Base-by-base conservation (phyloP, 2,113 vertebrate genomes). In the Euleptes europaea region DNA sequence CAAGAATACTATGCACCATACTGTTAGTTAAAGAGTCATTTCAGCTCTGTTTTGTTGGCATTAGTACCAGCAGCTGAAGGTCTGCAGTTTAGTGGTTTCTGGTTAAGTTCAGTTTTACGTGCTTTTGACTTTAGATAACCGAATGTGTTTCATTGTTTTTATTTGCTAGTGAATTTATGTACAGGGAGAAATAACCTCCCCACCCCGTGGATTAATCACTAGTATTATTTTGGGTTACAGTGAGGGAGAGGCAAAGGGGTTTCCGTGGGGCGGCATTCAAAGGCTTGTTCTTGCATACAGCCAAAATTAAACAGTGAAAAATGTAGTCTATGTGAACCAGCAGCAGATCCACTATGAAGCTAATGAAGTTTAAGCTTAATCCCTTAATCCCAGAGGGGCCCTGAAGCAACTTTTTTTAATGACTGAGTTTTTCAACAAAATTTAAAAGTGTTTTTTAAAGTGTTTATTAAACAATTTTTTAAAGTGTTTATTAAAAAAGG, bases 81-180 rank as follows among this genome's bases (percentile, higher is more conserved):
- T 49, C 3, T n/a, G 14, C 90, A 44, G 83, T 88, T 2, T 23
- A 4, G 0, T 15, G 33, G 51, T 47, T 80, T 84, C 79, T 78
- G 14, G 15, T 70, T 44, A 49, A 86, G 40, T 12, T 42, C 5
- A 5, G 83, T 72, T 57, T 1, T 38, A 66, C 70, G 57, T 86
- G 1, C 40, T 74, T 77, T 74, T 74, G 33, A 72, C 71, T 86
- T 85, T 1, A 10, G 51, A 81, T 33, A 54, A 69, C 82, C 17
- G 65, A 65, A 82, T 86, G 87, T 85, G 86, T 42, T 73, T 33
- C 47, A 71, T 10, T 84, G 85, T 19, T 79, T 89, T 1, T 19
- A 44, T 82, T 88, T 78, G 26, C 19, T 35, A 73, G 60, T 3
- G 2, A 75, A 4, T 75, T 10, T 28, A 42, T 42, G 42, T 42